phyloP scores from a whole-genome alignment of 1,140 invertebrate genomes.

The Drosophila hydei region DNA sequence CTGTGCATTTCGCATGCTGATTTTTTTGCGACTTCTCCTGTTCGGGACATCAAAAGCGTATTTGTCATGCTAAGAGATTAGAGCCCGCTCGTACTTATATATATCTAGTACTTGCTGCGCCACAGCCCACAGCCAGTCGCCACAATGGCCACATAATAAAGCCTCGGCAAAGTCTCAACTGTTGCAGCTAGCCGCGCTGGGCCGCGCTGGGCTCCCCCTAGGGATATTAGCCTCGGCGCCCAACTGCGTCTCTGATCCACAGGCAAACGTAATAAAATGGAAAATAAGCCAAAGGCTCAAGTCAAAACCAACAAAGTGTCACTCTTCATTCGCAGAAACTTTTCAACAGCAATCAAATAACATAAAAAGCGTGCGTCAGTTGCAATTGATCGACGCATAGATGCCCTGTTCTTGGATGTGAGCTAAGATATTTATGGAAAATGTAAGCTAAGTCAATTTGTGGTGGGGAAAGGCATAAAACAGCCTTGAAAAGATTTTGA shows the following conservation, averaged over 20 bases:
- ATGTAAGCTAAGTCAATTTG: too few relatives aligned
- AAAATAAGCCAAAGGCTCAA: conserved; percentile 66
- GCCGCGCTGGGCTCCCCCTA: conserved; percentile 31
- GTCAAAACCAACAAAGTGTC: conserved; percentile 59
- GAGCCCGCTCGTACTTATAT: background rate
- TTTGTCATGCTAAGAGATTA: conserved; percentile 74
- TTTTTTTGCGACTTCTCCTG: conserved; percentile 51
- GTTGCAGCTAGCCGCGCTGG: conserved; percentile 32
- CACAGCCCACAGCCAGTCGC: background rate
- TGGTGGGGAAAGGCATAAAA: too few relatives aligned
- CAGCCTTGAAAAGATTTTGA: too few relatives aligned
- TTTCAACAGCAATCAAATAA: conserved; percentile 73
- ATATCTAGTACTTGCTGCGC: background rate
- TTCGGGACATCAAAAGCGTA: conserved; percentile 75
- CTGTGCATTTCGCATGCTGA: conserved; percentile 72
- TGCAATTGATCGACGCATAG: background rate
- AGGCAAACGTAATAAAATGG: conserved; percentile 67
- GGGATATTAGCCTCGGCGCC: conserved; percentile 40
- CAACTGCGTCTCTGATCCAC: conserved; percentile 15
- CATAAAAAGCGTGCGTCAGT: background rate
- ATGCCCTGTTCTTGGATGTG: background rate
- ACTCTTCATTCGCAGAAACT: conserved; percentile 66
- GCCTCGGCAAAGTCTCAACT: conserved; percentile 41
- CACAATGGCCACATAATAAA: conserved; percentile 67
- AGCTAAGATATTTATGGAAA: too few relatives aligned